These are phyloP conservation scores for Agrochola lota DNA, from an alignment of 2,888 invertebrate species.

Conservation along the genomic window DNA sequence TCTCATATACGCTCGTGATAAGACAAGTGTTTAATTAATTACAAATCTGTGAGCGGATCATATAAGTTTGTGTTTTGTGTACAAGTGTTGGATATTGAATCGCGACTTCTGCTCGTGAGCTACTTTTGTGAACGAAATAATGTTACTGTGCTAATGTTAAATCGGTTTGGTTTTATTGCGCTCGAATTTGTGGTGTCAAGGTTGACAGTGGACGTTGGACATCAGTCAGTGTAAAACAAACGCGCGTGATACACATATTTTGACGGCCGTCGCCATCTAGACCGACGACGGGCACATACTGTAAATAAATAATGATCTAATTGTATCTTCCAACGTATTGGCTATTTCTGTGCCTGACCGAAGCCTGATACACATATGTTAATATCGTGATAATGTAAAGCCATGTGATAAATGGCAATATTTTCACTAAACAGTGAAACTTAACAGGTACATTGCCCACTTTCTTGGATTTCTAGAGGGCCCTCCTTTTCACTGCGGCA, in stretches of 20 bases:
- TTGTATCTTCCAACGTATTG: conserved; percentile 81
- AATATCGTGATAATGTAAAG: conserved; percentile 33
- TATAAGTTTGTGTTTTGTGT: conserved; percentile 45
- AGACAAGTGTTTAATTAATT: conserved; percentile 61
- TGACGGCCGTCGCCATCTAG: conserved; percentile 73
- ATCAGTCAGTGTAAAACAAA: conserved; percentile 76
- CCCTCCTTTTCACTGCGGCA: conserved; percentile 80
- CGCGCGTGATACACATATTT: conserved; percentile 78
- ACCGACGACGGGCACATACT: conserved; percentile 76
- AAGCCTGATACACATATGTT: conserved; percentile 52
- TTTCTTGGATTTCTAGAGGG: conserved; percentile 86
- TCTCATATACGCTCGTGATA: conserved; percentile 65
- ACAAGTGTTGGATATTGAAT: conserved; percentile 20
- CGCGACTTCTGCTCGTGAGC: conserved; percentile 10
- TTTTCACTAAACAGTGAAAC: conserved; percentile 62
- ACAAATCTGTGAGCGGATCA: conserved; percentile 40
- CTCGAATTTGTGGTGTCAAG: conserved; percentile 82
- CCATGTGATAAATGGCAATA: conserved; percentile 47
- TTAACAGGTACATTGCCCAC: conserved; percentile 72
- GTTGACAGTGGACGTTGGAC: conserved; percentile 77
- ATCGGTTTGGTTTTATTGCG: conserved; percentile 67
- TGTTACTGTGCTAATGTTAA: conserved; percentile 50
- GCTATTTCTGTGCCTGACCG: conserved; percentile 85
- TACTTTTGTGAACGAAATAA: conserved; percentile 48
- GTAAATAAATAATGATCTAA: conserved; percentile 90